Evolutionary conservation across 2,113 vertebrate genomes (phyloP).

Genomic region (Bostrychus sinensis): DNA sequence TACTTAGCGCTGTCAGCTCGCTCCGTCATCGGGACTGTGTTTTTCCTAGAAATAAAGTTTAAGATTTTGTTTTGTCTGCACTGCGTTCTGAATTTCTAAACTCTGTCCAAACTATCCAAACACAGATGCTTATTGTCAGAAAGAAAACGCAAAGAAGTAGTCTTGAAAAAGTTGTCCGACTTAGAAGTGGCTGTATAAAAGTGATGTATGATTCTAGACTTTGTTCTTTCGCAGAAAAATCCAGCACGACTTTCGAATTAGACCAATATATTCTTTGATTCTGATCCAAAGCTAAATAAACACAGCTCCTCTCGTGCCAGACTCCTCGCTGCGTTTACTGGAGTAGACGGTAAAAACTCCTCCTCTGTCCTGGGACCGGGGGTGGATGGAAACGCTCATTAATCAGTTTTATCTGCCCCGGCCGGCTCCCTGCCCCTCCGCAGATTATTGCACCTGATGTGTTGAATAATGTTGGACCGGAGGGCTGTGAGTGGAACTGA

Average conservation of each 20-base stretch:
- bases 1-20: slow-evolving; percentile 36
- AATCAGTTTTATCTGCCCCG: slow-evolving; percentile 63
- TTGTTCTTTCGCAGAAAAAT: slow-evolving; percentile 47
- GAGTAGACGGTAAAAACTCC: slow-evolving; percentile 32
- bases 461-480: slow-evolving; percentile 65
- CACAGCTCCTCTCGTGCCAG: slow-evolving; percentile 27
- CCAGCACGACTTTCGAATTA: slow-evolving; percentile 26
- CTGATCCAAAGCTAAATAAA: slow-evolving; percentile 56
- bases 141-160: slow-evolving; percentile 30
- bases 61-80: slow-evolving; percentile 63
- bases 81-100: slow-evolving; percentile 59
- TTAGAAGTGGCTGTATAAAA: slow-evolving; percentile 58
- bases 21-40: slow-evolving; percentile 39
- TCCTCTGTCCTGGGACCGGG: not conserved
- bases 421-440: slow-evolving; percentile 36
- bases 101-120: slow-evolving; percentile 57
- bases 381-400: slow-evolving; percentile 63
- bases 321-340: slow-evolving; percentile 23
- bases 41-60: slow-evolving; percentile 75
- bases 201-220: slow-evolving; percentile 71
- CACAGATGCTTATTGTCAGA: slow-evolving; percentile 30
- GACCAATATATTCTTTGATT: slow-evolving; percentile 64
- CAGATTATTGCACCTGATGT: slow-evolving; percentile 71
- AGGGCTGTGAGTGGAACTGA: slow-evolving; percentile 52
- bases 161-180: slow-evolving; percentile 41